These are phyloP conservation scores for Argyra leucocephala DNA, from an alignment of 2,888 invertebrate genomes.

Conservation along the genomic window DNA sequence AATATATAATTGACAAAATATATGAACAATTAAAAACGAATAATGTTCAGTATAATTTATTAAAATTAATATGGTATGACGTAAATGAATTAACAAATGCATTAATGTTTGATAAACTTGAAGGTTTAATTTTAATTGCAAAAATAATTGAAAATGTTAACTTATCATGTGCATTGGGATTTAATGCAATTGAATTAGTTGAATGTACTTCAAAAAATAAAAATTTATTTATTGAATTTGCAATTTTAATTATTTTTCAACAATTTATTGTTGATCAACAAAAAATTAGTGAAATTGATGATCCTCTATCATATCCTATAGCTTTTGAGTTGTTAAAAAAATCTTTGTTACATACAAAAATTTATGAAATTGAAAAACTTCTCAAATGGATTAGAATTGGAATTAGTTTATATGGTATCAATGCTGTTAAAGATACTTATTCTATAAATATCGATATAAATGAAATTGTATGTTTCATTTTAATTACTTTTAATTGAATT, in stretches of 20 bases:
- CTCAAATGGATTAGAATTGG: conserved; percentile 36
- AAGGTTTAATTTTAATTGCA: conserved; percentile 32
- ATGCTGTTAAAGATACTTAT: conserved; percentile 30
- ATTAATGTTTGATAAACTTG: conserved; percentile 30
- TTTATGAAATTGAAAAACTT: conserved; percentile 33
- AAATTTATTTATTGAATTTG: conserved; percentile 33
- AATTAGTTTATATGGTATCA: conserved; percentile 29
- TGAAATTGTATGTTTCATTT: conserved; percentile 25
- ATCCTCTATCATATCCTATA: conserved; percentile 35
- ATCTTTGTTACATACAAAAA: conserved; percentile 28
- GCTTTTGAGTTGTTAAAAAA: conserved; percentile 33
- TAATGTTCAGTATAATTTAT: conserved; percentile 28
- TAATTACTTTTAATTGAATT: neutral
- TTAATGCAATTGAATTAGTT: conserved; percentile 31
- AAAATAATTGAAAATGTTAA: conserved; percentile 33
- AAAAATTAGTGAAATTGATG: conserved; percentile 19
- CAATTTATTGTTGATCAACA: conserved; percentile 29
- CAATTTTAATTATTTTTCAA: conserved; percentile 34
- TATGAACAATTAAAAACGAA: conserved; percentile 25
- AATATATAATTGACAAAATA: conserved; percentile 26
- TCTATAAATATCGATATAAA: conserved; percentile 28
- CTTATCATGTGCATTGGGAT: conserved; percentile 36
- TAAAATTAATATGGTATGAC: conserved; percentile 31
- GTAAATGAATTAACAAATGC: conserved; percentile 32
- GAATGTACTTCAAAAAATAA: conserved; percentile 31